These are phyloP conservation scores for Etheostoma spectabile DNA, from an alignment of 2,113 vertebrate genomes.

Conservation along the genomic window DNA sequence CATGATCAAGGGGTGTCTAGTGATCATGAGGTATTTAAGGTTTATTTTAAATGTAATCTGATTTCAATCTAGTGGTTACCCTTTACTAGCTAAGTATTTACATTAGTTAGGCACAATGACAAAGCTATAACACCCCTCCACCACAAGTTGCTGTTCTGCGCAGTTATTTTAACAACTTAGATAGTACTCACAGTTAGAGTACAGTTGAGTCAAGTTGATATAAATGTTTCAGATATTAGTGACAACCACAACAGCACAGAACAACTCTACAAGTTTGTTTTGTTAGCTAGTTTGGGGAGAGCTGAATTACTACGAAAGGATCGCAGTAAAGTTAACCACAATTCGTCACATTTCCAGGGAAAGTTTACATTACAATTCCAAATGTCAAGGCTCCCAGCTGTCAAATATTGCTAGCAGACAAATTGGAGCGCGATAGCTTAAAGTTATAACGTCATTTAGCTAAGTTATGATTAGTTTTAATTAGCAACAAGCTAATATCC, in stretches of 20 bases:
- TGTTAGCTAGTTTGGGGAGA: background rate
- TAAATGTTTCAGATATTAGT: background rate
- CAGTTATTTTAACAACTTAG: background rate
- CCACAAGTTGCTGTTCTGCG: background rate
- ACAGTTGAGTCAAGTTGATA: background rate
- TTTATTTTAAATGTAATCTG: background rate
- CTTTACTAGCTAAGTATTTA: background rate
- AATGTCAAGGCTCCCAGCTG: accelerated
- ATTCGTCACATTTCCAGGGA: background rate
- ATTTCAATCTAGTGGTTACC: background rate
- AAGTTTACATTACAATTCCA: background rate
- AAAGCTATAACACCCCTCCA: background rate
- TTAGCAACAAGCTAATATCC: constrained; percentile 60
- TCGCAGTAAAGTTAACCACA: too few relatives aligned
- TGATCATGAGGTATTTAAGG: background rate
- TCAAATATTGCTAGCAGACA: background rate
- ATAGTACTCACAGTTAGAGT: background rate
- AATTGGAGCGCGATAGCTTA: accelerated
- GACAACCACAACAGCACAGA: background rate
- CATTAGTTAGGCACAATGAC: background rate
- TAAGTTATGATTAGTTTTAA: constrained; percentile 22
- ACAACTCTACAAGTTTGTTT: background rate
- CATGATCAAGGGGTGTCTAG: constrained; percentile 5
- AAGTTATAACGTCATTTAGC: background rate
- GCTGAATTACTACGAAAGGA: background rate